A percentile compares a stretch with the other conserved stretches of the same genome.
These are phyloP conservation scores for Scyliorhinus canicula DNA, from an alignment of 2,797 vertebrate genomes.

Conservation along the genomic window DNA sequence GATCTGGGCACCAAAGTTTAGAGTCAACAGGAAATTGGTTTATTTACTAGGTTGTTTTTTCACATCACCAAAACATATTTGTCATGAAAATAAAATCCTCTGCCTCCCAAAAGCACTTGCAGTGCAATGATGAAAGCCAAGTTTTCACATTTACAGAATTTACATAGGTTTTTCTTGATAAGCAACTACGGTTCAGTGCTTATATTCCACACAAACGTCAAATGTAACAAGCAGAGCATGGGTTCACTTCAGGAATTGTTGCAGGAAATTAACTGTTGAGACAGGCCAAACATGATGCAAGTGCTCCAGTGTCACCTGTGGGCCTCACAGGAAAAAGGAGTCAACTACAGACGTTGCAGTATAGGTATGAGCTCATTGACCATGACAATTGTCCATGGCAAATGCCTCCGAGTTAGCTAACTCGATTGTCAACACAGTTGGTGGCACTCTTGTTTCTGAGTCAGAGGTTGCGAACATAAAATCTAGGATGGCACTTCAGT, in stretches of 20 bases:
- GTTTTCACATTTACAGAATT: background rate
- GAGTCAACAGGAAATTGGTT: background rate
- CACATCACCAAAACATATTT: background rate
- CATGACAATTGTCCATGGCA: background rate
- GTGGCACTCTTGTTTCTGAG: background rate
- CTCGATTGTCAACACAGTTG: background rate
- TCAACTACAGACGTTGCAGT: background rate
- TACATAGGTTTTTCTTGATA: background rate
- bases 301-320: background rate
- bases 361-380: background rate
- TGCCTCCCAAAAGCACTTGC: background rate
- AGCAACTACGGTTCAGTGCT: background rate
- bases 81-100: too few relatives aligned
- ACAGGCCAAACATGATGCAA: background rate
- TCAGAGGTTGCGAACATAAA: background rate
- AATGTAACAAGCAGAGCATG: background rate
- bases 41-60: background rate
- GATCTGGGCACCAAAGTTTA: background rate
- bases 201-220: background rate
- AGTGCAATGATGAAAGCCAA: background rate
- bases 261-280: background rate
- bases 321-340: background rate
- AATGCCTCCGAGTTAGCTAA: background rate
- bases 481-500: background rate
- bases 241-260: background rate